Evolutionary conservation across 2,888 invertebrate species (phyloP).

Genomic region (Oxyscelio sp.): DNA sequence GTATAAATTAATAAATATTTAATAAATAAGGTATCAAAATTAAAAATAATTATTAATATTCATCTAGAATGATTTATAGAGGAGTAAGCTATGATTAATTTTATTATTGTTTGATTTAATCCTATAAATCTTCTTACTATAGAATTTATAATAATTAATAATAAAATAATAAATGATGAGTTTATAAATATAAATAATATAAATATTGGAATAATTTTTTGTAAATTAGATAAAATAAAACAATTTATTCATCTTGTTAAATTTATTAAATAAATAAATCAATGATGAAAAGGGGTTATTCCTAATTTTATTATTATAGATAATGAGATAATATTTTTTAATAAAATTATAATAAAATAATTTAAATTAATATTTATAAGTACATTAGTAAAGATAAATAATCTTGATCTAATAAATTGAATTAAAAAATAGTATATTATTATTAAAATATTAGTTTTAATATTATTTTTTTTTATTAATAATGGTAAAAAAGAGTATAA

Average conservation of each 20-base stretch:
- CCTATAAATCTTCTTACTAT: constrained; percentile 90
- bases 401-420: constrained; percentile 91
- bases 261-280: constrained; percentile 88
- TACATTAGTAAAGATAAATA: constrained; percentile 91
- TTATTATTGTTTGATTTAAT: constrained; percentile 90
- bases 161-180: constrained; percentile 85
- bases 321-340: constrained; percentile 84
- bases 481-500: constrained; percentile 89
- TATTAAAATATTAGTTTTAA: constrained; percentile 86
- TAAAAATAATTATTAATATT: constrained; percentile 87
- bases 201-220: constrained; percentile 89
- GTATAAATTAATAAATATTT: constrained; percentile 53
- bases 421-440: constrained; percentile 87
- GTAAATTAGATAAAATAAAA: constrained; percentile 81
- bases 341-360: constrained; percentile 74
- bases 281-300: constrained; percentile 92
- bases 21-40: constrained; percentile 69
- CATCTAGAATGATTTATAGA: constrained; percentile 91
- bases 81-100: constrained; percentile 91
- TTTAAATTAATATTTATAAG: constrained; percentile 89
- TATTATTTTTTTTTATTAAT: constrained; percentile 89
- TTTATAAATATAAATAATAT: constrained; percentile 88
- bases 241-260: constrained; percentile 43
- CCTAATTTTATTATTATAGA: constrained; percentile 91
- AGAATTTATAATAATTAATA: constrained; percentile 89